phyloP scores from a whole-genome alignment of 1,140 invertebrate species.

The Cotesia typhae region DNA sequence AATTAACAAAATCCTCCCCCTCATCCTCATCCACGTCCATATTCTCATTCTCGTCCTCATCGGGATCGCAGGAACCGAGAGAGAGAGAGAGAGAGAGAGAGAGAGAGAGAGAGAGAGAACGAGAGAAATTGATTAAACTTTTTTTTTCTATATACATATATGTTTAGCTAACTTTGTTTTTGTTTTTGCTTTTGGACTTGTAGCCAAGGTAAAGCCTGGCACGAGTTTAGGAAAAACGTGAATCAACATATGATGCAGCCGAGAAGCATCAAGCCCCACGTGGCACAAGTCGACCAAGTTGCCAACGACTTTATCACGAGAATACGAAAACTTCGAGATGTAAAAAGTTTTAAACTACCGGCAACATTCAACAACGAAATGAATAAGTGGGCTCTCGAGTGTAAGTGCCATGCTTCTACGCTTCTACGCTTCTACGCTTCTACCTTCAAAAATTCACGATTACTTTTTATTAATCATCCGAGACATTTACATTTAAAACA shows the following conservation, averaged over 20 bases:
- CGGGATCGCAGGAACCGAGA: too few relatives aligned
- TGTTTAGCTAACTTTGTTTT: background rate
- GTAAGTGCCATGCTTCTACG: slow-evolving; percentile 49
- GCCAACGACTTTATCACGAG: slow-evolving; percentile 65
- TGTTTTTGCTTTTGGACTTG: slow-evolving; percentile 2
- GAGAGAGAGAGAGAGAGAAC: too few relatives aligned
- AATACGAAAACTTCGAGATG: slow-evolving; percentile 66
- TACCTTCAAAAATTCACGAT: slow-evolving; percentile 17
- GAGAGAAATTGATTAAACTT: background rate
- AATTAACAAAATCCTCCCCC: background rate
- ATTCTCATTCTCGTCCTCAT: background rate
- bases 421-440: too few relatives aligned
- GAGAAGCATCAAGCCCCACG: slow-evolving; percentile 63
- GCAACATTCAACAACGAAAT: slow-evolving; percentile 71
- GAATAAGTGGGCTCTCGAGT: slow-evolving; percentile 76
- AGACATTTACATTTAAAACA: slow-evolving; percentile 21
- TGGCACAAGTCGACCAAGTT: slow-evolving; percentile 64
- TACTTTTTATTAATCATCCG: slow-evolving; percentile 33
- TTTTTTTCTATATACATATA: background rate
- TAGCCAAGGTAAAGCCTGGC: slow-evolving; percentile 69
- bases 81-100: too few relatives aligned
- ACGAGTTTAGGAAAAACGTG: slow-evolving; percentile 64
- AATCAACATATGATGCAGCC: slow-evolving; percentile 70
- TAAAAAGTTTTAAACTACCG: slow-evolving; percentile 66
- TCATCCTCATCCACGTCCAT: background rate